Evolutionary conservation across 2,113 vertebrate species (phyloP), one percentile per base, ranked within the genome.

Genomic region (Maylandia zebra): DNA sequence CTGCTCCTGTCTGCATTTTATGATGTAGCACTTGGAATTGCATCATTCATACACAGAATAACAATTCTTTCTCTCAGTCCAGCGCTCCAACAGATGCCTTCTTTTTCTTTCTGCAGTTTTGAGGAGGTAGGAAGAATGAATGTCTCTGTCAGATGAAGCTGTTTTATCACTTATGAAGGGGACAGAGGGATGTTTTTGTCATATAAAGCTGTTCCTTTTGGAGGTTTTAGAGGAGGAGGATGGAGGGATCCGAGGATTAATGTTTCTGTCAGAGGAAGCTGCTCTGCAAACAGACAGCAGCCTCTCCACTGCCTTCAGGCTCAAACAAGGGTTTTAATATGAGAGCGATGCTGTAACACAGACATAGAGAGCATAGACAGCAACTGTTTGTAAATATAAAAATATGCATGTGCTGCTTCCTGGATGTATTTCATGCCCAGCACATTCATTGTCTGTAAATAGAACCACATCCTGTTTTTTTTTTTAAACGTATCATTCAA

Each of bases 211-310:
- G 81, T 82, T 91, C 80, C 83, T 88, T 85, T 92, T 45, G 69
- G 91, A 88, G 89, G 82, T 83, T 82, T 30, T 83, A 83, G 86
- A 91, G 83, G 90, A 89, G 69, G 91, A 88, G 92, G 92, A 90
- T 86, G 89, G 93, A 90, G 85, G 85, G 83, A 89, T 57, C 86
- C 41, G 81, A 89, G 91, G 93, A 94, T 92, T 92, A 94, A 93
- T 90, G 93, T 93, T 90, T 83, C 83, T 91, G 94, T 94, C 93
- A 91, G 88, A 85, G 83, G 91, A 87, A 90, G 93, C 89, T 69
- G 85, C 88, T 92, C 92, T 85, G 85, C 94, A 95, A 93, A 95
- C 91, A 88, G 92, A 93, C 94, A 90, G 92, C 92, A 86, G 94
- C 89, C 41, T 90, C 90, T 92, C 87, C 41, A 27, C 55, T 84